Conservation (phyloP, 2,888 invertebrate genomes). For the Spilosoma lubricipeda region DNA sequence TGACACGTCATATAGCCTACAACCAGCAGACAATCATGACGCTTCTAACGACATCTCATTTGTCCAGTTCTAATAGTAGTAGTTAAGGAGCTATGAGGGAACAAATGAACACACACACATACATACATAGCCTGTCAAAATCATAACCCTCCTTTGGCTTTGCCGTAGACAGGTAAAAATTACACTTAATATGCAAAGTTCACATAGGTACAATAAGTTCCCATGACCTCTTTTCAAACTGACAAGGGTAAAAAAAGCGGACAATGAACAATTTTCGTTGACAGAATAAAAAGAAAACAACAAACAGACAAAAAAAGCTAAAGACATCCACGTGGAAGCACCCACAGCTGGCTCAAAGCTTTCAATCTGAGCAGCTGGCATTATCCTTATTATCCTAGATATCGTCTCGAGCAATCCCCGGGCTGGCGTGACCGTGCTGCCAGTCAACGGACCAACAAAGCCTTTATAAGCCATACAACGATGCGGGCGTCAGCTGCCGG, state of each 20-base stretch:
- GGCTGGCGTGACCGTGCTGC: slow-evolving; percentile 20
- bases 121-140: too few relatives aligned
- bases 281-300: slow-evolving; percentile 48
- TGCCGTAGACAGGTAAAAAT: too few relatives aligned
- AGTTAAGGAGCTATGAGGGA: too few relatives aligned
- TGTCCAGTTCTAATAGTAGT: too few relatives aligned
- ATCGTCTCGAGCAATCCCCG: slow-evolving; percentile 61
- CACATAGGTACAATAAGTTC: slow-evolving; percentile 3
- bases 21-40: too few relatives aligned
- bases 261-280: slow-evolving; percentile 35
- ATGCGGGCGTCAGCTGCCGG: slow-evolving; percentile 79
- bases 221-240: slow-evolving; percentile 9
- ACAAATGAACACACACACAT: too few relatives aligned
- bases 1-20: too few relatives aligned
- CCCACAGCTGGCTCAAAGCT: slow-evolving; percentile 73
- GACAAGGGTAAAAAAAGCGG: slow-evolving; percentile 30
- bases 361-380: slow-evolving; percentile 72
- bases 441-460: slow-evolving; percentile 63
- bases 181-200: not conserved
- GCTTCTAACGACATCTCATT: too few relatives aligned
- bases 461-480: slow-evolving; percentile 56
- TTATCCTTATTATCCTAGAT: slow-evolving; percentile 71
- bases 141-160: too few relatives aligned
- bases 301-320: slow-evolving; percentile 48
- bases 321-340: slow-evolving; percentile 68